These are phyloP conservation scores for Axea sp. DNA, from an alignment of 2,888 invertebrate species.

Conservation along the genomic window DNA sequence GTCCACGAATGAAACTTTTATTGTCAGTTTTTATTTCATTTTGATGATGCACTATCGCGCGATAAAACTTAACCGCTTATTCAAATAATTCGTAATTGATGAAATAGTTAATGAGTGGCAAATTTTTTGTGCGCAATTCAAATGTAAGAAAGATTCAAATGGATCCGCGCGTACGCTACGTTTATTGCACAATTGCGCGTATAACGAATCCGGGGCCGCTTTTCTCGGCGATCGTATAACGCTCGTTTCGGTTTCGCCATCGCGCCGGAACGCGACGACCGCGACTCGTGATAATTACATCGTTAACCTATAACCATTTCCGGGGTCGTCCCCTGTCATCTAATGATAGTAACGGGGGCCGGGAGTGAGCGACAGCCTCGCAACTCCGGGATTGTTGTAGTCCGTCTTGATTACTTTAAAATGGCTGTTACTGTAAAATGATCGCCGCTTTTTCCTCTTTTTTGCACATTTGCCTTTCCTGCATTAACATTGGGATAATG, in stretches of 20 bases:
- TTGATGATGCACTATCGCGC: constrained; percentile 15
- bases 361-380: constrained; percentile 26
- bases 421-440: constrained; percentile 46
- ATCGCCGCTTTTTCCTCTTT: constrained; percentile 35
- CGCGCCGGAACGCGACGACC: constrained; percentile 50
- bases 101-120: constrained; percentile 51
- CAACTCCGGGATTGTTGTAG: constrained; percentile 38
- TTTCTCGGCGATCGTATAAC: constrained; percentile 50
- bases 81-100: constrained; percentile 44
- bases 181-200: constrained; percentile 53
- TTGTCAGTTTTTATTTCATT: constrained; percentile 29
- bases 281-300: constrained; percentile 67
- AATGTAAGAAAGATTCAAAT: constrained; percentile 46
- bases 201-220: constrained; percentile 56
- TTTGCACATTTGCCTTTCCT: constrained; percentile 31
- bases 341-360: constrained; percentile 45
- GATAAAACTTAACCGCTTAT: constrained; percentile 13
- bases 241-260: constrained; percentile 57
- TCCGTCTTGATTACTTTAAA: constrained; percentile 56
- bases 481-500: constrained; percentile 33
- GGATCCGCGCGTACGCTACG: constrained; percentile 45
- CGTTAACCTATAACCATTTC: constrained; percentile 73
- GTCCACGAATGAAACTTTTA: constrained; percentile 17
- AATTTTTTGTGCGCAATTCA: constrained; percentile 57
- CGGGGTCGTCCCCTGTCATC: constrained; percentile 71